phyloP scores from a whole-genome alignment of 2,797 vertebrate genomes.

The Pseudocheirus occidentalis region DNA sequence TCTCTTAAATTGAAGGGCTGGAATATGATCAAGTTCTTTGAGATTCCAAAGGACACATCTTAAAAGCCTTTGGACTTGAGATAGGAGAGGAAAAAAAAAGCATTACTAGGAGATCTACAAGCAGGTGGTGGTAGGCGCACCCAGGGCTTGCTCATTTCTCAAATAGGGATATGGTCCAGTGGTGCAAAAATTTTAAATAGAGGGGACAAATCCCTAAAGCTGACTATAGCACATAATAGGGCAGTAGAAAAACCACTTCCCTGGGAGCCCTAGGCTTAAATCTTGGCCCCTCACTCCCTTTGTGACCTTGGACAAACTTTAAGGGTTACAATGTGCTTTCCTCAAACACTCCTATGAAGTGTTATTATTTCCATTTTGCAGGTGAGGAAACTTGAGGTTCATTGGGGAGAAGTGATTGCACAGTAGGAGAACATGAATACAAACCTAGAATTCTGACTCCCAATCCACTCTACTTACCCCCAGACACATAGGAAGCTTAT shows the following conservation, averaged over 20 bases:
- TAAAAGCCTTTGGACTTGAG: neutral
- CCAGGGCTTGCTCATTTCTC: neutral
- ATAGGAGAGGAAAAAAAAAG: neutral
- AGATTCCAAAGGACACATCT: neutral
- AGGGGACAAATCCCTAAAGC: neutral
- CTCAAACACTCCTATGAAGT: neutral
- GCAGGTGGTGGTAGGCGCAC: neutral
- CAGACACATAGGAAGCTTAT: neutral
- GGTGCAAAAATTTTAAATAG: neutral
- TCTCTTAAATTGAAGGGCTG: neutral
- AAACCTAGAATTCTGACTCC: neutral
- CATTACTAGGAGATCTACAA: neutral
- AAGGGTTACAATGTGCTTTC: neutral
- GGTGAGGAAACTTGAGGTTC: neutral
- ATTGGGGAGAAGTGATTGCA: neutral
- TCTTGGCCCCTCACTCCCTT: neutral
- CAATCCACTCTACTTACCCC: neutral
- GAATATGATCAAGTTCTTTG: neutral
- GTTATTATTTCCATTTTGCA: neutral
- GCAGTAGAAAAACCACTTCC: neutral
- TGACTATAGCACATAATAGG: neutral
- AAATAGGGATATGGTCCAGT: neutral
- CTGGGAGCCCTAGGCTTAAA: neutral
- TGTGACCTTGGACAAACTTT: neutral
- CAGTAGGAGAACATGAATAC: neutral